A percentile compares a stretch with the other conserved stretches of the same genome.
Evolutionary conservation across 2,797 vertebrate species (phyloP).

Genomic region (Alcedo quadribrachys): DNA sequence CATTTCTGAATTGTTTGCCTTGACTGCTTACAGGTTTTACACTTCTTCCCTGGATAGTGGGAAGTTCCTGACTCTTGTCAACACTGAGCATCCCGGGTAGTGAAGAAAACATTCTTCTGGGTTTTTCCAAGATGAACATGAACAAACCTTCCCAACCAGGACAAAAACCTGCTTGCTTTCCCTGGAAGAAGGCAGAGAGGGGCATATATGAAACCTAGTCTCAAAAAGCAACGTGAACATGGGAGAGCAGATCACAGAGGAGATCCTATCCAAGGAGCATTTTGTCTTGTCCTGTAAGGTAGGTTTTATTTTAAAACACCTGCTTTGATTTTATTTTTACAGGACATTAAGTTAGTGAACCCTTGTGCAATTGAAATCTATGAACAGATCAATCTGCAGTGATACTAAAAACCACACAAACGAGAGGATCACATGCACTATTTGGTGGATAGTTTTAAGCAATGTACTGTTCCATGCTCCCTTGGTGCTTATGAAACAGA

Average conservation of each 20-base stretch:
- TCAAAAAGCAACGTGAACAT: neutral
- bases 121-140: slow-evolving; percentile 12
- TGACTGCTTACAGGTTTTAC: neutral
- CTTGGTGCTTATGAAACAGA: slow-evolving; percentile 12
- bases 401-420: neutral
- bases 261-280: neutral
- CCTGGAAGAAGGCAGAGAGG: neutral
- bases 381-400: neutral
- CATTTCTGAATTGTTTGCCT: neutral
- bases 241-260: neutral
- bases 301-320: neutral
- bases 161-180: slow-evolving; percentile 17
- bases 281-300: neutral
- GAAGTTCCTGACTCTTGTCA: neutral
- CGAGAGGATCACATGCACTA: neutral
- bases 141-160: neutral
- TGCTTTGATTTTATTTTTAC: neutral
- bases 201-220: neutral
- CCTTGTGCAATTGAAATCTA: neutral
- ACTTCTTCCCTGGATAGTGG: neutral
- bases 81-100: neutral
- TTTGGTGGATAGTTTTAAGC: neutral
- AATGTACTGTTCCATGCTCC: neutral
- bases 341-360: neutral
- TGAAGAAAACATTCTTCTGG: slow-evolving; percentile 1